phyloP scores from a whole-genome alignment of 2,888 invertebrate genomes.

The Conistra vaccinii region DNA sequence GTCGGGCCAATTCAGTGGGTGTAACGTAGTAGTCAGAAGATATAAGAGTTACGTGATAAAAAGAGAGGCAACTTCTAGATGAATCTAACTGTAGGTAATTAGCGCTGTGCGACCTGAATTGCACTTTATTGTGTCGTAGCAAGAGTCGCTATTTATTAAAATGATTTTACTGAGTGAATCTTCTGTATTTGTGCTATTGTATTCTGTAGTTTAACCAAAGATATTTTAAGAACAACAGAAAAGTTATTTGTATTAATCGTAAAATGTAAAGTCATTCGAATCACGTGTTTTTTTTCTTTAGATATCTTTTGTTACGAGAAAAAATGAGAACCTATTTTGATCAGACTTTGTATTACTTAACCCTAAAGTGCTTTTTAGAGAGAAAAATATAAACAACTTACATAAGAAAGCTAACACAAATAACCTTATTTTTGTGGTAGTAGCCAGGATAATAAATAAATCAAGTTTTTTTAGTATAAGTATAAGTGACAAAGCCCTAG shows the following conservation, averaged over 20 bases:
- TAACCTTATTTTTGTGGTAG: slow-evolving; percentile 24
- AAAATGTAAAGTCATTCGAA: background rate
- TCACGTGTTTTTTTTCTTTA: background rate
- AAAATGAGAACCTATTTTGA: background rate
- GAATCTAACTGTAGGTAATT: no score
- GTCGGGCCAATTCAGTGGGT: no score
- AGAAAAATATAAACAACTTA: slow-evolving; percentile 18
- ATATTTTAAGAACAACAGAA: background rate
- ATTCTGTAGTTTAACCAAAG: no score
- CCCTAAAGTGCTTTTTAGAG: slow-evolving; percentile 14
- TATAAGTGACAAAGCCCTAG: slow-evolving; percentile 7
- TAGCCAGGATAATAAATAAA: background rate
- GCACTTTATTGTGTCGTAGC: no score
- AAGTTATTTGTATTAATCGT: background rate
- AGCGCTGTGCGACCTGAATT: no score
- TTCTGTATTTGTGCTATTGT: no score
- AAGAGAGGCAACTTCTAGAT: no score
- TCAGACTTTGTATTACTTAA: background rate
- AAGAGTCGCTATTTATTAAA: no score
- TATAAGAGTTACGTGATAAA: no score
- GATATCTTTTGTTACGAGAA: background rate
- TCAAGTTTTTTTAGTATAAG: slow-evolving; percentile 26
- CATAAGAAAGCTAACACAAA: slow-evolving; percentile 11
- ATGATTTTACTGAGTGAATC: no score
- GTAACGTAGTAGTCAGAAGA: no score